Percentiles rank a stretch among this genome's conserved stretches.
phyloP scores from a whole-genome alignment of 2,888 invertebrate genomes.

The Limnephilus lunatus region DNA sequence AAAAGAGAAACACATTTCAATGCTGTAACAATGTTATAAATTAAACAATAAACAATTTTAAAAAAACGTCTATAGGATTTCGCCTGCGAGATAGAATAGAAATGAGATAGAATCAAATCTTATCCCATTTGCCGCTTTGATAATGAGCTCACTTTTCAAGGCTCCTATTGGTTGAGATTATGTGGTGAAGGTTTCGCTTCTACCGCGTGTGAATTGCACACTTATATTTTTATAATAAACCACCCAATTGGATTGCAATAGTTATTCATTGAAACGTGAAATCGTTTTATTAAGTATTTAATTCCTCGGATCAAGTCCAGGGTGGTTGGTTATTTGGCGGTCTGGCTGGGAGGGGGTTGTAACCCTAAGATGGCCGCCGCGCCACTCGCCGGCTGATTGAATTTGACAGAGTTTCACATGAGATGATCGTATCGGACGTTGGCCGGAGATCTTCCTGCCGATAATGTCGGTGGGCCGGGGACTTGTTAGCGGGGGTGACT shows the following conservation, averaged over 20 bases:
- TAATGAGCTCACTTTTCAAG: too few relatives aligned
- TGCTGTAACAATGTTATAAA: too few relatives aligned
- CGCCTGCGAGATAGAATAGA: too few relatives aligned
- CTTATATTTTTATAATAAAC: too few relatives aligned
- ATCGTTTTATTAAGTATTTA: background rate
- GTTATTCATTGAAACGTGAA: background rate
- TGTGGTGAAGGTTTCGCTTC: too few relatives aligned
- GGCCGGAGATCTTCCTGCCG: constrained; percentile 30
- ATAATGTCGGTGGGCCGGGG: constrained; percentile 8
- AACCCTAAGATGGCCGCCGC: constrained; percentile 29
- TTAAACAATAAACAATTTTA: too few relatives aligned
- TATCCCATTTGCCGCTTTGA: too few relatives aligned
- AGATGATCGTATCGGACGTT: constrained; percentile 28
- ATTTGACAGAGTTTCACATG: constrained; percentile 40
- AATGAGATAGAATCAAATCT: too few relatives aligned
- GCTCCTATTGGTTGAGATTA: too few relatives aligned
- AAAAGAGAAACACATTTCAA: too few relatives aligned
- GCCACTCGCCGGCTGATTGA: constrained; percentile 1
- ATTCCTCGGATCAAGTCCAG: background rate
- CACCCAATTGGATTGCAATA: background rate
- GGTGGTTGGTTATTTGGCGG: background rate
- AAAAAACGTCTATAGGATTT: too few relatives aligned
- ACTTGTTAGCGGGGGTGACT: constrained; percentile 13
- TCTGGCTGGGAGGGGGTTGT: background rate
- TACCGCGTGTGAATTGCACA: too few relatives aligned